Evolutionary conservation across 2,888 invertebrate species (phyloP).

Genomic region (Andrena bucephala): DNA sequence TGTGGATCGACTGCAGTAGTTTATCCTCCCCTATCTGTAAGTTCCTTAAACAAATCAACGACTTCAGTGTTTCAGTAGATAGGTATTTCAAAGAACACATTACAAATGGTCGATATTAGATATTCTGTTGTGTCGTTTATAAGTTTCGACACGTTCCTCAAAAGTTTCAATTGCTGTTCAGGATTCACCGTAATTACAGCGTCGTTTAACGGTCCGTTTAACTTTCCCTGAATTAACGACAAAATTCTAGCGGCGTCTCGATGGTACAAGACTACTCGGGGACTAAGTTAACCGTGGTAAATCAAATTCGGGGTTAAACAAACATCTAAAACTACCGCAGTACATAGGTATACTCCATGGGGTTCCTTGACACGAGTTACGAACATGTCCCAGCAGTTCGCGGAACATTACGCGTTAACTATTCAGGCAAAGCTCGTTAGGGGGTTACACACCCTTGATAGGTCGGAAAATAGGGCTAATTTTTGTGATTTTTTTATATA

Average conservation of each 20-base stretch:
- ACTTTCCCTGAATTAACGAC: conserved; percentile 9
- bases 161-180: background rate
- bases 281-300: conserved; percentile 2
- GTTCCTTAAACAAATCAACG: background rate
- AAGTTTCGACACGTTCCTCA: background rate
- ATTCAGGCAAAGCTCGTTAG: conserved; percentile 14
- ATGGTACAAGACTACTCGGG: background rate
- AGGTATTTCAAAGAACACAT: background rate
- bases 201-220: conserved; percentile 9
- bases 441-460: background rate
- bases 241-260: conserved; percentile 20
- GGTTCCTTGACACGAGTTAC: background rate
- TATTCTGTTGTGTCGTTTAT: background rate
- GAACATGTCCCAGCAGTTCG: background rate
- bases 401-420: conserved; percentile 5
- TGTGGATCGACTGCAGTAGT: background rate
- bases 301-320: conserved; percentile 32
- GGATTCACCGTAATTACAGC: background rate
- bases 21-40: background rate
- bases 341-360: background rate
- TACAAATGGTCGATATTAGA: background rate
- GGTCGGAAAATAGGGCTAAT: too few species aligned
- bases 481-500: too few species aligned
- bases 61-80: background rate
- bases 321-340: conserved; percentile 9